Evolutionary conservation across 2,888 invertebrate species (phyloP).

Genomic region (Drosophila hamatofila): DNA sequence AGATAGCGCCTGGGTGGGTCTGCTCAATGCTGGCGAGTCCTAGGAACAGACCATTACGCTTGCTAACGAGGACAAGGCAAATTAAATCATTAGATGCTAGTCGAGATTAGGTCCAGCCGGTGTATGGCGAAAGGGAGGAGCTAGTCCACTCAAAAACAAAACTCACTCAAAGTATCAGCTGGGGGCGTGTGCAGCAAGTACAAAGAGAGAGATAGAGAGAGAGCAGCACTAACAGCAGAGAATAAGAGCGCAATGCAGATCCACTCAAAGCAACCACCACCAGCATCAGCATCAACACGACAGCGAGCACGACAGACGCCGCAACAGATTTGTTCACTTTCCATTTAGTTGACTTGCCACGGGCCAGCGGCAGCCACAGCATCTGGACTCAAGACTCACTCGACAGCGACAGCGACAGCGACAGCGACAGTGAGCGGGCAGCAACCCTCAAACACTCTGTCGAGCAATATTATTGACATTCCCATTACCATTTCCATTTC

Average conservation of each 20-base stretch:
- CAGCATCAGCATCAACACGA: conserved; percentile 28
- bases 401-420: conserved; percentile 28
- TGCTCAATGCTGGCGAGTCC: conserved; percentile 66
- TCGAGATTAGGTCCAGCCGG: conserved; percentile 59
- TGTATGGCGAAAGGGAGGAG: conserved; percentile 45
- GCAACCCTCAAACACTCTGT: conserved; percentile 57
- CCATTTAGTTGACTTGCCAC: conserved; percentile 78
- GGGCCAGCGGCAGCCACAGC: conserved; percentile 57
- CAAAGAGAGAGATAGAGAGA: no score
- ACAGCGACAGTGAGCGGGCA: conserved; percentile 13
- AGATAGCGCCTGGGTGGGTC: conserved; percentile 9
- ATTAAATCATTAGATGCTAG: conserved; percentile 85
- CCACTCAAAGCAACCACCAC: conserved; percentile 58
- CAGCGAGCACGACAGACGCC: conserved; percentile 39
- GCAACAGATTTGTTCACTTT: conserved; percentile 70
- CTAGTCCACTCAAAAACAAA: conserved; percentile 43
- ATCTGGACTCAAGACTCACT: conserved; percentile 64
- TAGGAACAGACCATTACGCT: conserved; percentile 84
- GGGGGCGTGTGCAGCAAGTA: conserved; percentile 62
- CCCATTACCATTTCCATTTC: conserved; percentile 50
- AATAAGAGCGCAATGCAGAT: conserved; percentile 13
- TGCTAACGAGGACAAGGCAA: conserved; percentile 85
- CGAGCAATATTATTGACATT: conserved; percentile 17
- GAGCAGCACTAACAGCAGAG: conserved; percentile 19
- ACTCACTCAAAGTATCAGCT: conserved; percentile 62